Conservation (phyloP, 2,113 vertebrate species). For the Collichthys lucidus region DNA sequence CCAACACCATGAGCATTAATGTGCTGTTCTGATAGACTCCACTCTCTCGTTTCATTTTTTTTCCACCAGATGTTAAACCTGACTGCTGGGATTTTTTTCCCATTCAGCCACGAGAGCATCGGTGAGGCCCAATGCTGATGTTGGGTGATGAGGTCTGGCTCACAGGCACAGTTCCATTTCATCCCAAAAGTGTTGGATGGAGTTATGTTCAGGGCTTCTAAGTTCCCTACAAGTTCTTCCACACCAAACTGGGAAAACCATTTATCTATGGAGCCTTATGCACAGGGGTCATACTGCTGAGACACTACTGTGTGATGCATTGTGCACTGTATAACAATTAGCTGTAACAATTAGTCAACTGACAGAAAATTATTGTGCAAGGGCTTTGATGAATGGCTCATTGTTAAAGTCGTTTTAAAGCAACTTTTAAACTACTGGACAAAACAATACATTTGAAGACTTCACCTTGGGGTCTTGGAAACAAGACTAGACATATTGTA, state of each 20-base stretch:
- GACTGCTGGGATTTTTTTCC: background rate
- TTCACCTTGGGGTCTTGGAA: background rate
- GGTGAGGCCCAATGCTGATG: background rate
- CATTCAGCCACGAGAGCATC: background rate
- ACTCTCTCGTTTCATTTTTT: too few species aligned
- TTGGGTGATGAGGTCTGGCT: background rate
- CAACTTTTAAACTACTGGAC: background rate
- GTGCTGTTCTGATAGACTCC: background rate
- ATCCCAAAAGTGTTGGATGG: background rate
- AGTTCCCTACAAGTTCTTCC: background rate
- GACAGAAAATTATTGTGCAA: too few species aligned
- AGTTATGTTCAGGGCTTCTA: background rate
- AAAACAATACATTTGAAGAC: background rate
- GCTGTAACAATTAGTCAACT: too few species aligned
- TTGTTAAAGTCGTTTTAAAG: background rate
- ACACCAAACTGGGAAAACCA: background rate
- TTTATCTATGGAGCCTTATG: background rate
- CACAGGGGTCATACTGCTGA: too few species aligned
- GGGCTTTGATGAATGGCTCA: too few species aligned
- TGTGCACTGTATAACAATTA: too few species aligned
- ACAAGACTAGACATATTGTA: background rate
- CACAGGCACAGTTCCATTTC: background rate
- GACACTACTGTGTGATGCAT: too few species aligned
- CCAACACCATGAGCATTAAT: background rate
- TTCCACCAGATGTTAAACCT: background rate